phyloP scores from a whole-genome alignment of 2,797 vertebrate genomes.

The Pantherophis alleghaniensis region DNA sequence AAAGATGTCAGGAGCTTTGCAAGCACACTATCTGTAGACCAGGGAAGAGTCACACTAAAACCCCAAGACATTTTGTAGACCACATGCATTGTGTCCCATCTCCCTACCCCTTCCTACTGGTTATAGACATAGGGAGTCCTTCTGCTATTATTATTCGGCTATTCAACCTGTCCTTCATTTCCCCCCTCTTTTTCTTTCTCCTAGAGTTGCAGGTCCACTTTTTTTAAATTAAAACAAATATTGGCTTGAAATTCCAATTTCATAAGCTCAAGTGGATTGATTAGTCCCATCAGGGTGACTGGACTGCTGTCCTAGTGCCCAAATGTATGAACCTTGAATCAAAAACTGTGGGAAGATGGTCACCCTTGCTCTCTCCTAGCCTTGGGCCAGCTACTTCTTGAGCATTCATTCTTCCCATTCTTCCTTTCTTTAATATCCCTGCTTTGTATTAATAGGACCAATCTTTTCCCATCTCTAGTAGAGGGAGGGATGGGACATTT shows the following conservation, averaged over 20 bases:
- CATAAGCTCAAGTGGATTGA: neutral
- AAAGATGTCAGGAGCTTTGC: neutral
- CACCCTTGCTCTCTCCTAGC: neutral
- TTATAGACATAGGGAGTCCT: neutral
- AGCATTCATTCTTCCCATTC: neutral
- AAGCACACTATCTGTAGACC: neutral
- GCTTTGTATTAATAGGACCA: neutral
- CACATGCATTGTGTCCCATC: neutral
- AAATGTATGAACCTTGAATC: neutral
- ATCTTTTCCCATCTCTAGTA: neutral
- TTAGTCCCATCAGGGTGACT: neutral
- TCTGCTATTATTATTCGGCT: neutral
- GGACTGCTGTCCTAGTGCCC: neutral
- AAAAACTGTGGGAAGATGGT: neutral
- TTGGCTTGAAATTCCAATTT: neutral
- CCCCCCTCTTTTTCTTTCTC: neutral
- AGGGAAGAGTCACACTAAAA: neutral
- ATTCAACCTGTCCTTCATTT: neutral
- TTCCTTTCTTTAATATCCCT: neutral
- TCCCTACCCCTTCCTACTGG: neutral
- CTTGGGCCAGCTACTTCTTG: neutral
- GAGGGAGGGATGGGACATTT: neutral
- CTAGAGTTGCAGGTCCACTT: neutral
- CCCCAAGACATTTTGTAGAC: neutral
- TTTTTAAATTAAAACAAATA: neutral